Percentiles rank a stretch among this genome's conserved stretches.
These are phyloP conservation scores for Empidonax traillii DNA, from an alignment of 2,113 vertebrate genomes.

Conservation along the genomic window DNA sequence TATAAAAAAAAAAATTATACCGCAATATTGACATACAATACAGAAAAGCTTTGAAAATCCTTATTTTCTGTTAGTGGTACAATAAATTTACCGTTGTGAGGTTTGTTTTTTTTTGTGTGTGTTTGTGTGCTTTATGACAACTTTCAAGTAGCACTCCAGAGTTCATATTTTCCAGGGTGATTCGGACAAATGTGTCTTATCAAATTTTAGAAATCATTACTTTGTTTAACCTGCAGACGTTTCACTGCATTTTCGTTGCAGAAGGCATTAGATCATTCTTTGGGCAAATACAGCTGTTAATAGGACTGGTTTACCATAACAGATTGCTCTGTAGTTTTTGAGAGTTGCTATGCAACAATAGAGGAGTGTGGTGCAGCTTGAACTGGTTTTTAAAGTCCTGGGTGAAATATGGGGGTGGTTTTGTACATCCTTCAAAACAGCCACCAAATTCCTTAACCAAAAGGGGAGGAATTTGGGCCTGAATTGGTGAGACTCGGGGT, in stretches of 20 bases:
- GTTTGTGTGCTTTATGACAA: slow-evolving; percentile 63
- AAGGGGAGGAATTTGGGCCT: slow-evolving; percentile 6
- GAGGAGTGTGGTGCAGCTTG: slow-evolving; percentile 2
- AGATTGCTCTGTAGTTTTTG: slow-evolving; percentile 71
- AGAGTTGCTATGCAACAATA: slow-evolving; percentile 75
- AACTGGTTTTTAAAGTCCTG: slow-evolving; percentile 41
- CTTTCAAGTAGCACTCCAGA: slow-evolving; percentile 69
- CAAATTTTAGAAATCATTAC: slow-evolving; percentile 67
- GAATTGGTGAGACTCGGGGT: slow-evolving; percentile 15
- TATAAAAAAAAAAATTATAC: slow-evolving; percentile 74
- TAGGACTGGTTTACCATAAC: slow-evolving; percentile 70
- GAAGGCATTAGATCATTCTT: slow-evolving; percentile 64
- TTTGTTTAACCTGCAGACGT: slow-evolving; percentile 39
- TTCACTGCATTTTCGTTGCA: slow-evolving; percentile 40
- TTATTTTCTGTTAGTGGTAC: slow-evolving; percentile 72
- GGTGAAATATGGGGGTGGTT: neutral
- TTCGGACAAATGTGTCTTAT: slow-evolving; percentile 56
- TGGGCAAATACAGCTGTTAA: slow-evolving; percentile 76
- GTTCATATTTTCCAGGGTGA: slow-evolving; percentile 67
- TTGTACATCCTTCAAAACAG: neutral
- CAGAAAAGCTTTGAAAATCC: slow-evolving; percentile 76
- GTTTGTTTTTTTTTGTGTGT: neutral
- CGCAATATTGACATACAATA: slow-evolving; percentile 75
- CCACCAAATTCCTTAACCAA: neutral
- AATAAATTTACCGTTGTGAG: slow-evolving; percentile 71